A percentile compares a stretch with the other conserved stretches of the same genome.
Evolutionary conservation across 2,888 invertebrate species (phyloP).

Genomic region (Cryptophagus acutangulus): DNA sequence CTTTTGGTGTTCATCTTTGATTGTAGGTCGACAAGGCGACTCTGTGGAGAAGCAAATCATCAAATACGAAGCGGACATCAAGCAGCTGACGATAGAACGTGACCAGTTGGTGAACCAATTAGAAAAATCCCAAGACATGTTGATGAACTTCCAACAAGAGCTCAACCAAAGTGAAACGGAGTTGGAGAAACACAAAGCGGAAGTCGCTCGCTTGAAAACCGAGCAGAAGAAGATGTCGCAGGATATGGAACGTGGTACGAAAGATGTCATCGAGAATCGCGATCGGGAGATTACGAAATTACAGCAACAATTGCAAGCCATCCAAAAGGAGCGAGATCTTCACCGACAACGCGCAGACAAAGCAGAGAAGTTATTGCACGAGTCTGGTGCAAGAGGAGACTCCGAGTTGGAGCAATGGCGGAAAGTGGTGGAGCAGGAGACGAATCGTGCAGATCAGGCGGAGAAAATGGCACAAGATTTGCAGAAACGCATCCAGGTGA

Average conservation of each 20-base stretch:
- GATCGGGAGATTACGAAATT: constrained; percentile 67
- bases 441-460: constrained; percentile 71
- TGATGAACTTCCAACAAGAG: constrained; percentile 90
- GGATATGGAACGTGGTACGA: constrained; percentile 65
- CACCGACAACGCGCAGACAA: constrained; percentile 67
- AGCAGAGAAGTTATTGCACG: constrained; percentile 71
- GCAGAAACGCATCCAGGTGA: constrained; percentile 71
- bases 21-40: constrained; percentile 71
- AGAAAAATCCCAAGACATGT: constrained; percentile 89
- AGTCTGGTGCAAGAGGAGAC: constrained; percentile 58
- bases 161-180: constrained; percentile 78
- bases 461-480: constrained; percentile 74
- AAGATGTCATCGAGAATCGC: constrained; percentile 65
- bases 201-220: constrained; percentile 68
- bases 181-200: constrained; percentile 73
- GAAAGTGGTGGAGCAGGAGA: constrained; percentile 72
- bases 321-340: constrained; percentile 60
- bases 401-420: constrained; percentile 76
- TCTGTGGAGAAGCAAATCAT: constrained; percentile 81
- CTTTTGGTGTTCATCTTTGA: too few species aligned
- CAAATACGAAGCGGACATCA: constrained; percentile 79
- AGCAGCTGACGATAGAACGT: constrained; percentile 77
- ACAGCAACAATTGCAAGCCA: constrained; percentile 61
- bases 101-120: constrained; percentile 85
- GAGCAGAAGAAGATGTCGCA: constrained; percentile 67